Percentiles rank a stretch among this genome's conserved stretches.
Conservation (phyloP, 2,113 vertebrate species). For the Rattus rattus region DNA sequence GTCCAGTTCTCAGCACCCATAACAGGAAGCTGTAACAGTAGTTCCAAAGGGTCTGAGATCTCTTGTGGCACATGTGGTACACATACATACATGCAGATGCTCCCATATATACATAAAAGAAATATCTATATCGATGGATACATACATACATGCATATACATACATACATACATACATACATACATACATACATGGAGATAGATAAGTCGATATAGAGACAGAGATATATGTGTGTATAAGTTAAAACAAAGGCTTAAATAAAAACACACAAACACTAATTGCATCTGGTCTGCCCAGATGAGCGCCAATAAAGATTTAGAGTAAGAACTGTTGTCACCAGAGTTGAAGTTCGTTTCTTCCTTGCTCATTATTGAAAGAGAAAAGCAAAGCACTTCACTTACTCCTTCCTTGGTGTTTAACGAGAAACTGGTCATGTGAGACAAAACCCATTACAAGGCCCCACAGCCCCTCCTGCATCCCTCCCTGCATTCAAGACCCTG, state of each 20-base stretch:
- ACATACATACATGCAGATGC: background rate
- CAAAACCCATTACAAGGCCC: background rate
- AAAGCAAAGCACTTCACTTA: background rate
- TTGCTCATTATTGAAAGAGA: background rate
- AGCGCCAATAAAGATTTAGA: background rate
- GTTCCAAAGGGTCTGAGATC: background rate
- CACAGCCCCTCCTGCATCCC: background rate
- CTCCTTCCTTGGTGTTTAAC: background rate
- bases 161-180: background rate
- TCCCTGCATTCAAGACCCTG: background rate
- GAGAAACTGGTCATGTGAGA: background rate
- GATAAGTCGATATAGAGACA: too few relatives aligned
- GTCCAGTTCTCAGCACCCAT: background rate
- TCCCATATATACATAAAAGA: background rate
- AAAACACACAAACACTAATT: background rate
- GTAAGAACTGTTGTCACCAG: background rate
- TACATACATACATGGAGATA: background rate
- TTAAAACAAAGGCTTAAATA: background rate
- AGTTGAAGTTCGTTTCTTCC: background rate
- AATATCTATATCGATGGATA: background rate
- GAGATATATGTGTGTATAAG: too few relatives aligned
- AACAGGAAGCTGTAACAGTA: background rate
- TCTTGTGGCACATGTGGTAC: background rate
- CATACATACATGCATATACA: background rate
- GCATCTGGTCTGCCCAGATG: too few relatives aligned